Conservation (phyloP, 2,797 vertebrate genomes). For the Champsocephalus esox region DNA sequence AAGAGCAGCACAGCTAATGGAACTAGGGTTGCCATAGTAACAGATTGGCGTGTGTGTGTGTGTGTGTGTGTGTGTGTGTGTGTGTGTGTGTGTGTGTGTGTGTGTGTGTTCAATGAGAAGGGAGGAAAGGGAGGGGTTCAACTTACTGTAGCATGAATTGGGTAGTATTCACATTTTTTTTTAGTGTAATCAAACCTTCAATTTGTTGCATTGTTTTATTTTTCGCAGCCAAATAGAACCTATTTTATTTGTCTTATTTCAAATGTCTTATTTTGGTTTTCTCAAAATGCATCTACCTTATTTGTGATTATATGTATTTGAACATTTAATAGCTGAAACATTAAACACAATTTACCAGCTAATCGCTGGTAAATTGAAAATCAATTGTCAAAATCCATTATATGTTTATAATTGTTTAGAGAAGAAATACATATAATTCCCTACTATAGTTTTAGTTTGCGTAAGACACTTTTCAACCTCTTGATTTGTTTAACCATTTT, state of each 20-base stretch:
- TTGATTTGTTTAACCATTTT: not conserved
- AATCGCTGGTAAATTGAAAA: too few species aligned
- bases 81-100: not conserved
- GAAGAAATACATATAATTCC: not conserved
- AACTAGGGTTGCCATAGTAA: conserved; percentile 78
- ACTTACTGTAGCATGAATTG: conserved; percentile 15
- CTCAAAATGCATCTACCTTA: too few species aligned
- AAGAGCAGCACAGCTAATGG: conserved; percentile 56
- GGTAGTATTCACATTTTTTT: not conserved
- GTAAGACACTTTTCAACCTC: not conserved
- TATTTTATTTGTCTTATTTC: too few species aligned
- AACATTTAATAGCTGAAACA: too few species aligned
- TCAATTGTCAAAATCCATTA: too few species aligned
- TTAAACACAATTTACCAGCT: too few species aligned
- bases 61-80: too few species aligned
- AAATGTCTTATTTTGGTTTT: too few species aligned
- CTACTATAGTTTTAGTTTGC: not conserved
- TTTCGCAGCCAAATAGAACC: too few species aligned
- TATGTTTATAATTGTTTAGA: not conserved
- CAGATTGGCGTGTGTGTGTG: conserved; percentile 67
- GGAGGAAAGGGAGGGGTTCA: not conserved
- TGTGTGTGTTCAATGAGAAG: not conserved
- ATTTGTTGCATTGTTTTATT: not conserved
- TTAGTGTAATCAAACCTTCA: not conserved
- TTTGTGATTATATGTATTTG: too few species aligned